phyloP scores from a whole-genome alignment of 1,140 invertebrate species.

The Heliconius himera region DNA sequence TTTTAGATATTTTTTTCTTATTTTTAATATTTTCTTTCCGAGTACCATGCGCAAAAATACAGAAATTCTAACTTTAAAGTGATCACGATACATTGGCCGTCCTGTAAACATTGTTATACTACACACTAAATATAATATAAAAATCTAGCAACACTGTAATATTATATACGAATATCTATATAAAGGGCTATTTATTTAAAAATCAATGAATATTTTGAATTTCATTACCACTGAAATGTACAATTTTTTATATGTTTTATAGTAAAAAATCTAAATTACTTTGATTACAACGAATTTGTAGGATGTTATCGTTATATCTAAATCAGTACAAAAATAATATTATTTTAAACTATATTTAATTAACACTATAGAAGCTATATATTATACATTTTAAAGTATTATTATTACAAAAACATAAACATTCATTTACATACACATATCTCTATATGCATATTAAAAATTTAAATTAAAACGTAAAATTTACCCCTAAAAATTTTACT shows the following conservation, averaged over 20 bases:
- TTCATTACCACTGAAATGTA: no score
- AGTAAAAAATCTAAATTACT: neutral
- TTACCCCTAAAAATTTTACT: neutral
- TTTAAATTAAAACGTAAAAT: neutral
- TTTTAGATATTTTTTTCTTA: no score
- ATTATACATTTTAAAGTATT: neutral
- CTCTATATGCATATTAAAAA: no score
- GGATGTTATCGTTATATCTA: neutral
- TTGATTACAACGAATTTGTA: neutral
- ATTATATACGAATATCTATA: neutral
- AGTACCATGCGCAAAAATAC: no score
- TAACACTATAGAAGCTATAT: neutral
- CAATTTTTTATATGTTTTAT: no score
- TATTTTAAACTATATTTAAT: neutral
- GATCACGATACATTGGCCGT: no score
- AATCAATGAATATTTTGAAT: no score
- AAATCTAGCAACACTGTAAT: neutral
- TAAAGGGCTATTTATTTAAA: no score
- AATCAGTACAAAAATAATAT: slow-evolving; percentile 7
- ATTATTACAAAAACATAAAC: neutral
- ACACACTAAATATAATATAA: neutral
- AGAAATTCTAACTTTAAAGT: no score
- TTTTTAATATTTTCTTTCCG: no score
- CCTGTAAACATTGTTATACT: neutral
- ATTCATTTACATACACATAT: no score